Base-by-base conservation (phyloP, 1,140 invertebrate genomes). In the Drosophila ogumai region DNA sequence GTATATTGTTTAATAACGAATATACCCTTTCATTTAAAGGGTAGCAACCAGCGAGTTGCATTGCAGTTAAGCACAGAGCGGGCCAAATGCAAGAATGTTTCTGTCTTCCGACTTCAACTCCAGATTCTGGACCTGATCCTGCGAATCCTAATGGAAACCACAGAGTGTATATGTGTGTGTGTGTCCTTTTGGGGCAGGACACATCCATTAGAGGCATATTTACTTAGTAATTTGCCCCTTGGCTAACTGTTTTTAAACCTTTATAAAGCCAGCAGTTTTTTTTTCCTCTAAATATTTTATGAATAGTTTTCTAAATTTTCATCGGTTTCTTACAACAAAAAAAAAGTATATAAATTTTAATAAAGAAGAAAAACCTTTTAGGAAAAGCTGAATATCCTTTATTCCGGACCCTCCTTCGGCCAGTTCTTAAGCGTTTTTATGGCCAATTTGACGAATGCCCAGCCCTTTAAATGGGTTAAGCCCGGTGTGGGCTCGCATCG, bases 391-490 rank as follows among this genome's bases (percentile, higher is more conserved):
- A 22, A 34, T 32, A 34, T 32, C 34, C 31, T 34, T 58, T 77
- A 38, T 49, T 54, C n/a, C 43, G 46, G 3, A 41, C 19, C 49
- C 47, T 46, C 49, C 59, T 56, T 72, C 44, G 25, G 49, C 34
- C 75, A 50, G 49, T 63, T 54, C 61, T 68, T 79, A 86, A 86
- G 75, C 79, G 82, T 79, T 86, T 86, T 86, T 86, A 86, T 86
- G 82, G 75, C 66, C 82, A 86, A 86, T 86, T 86, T 86, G 82
- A 86, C 75, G 82, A 86, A 86, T 86, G 82, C 81, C 78, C 74
- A 60, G 31, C 55, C n/a, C 22, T 64, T 64, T 81, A 81, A 86
- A 86, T 86, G 82, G 82, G 82, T 85, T 85, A 85, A 85, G 66
- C 67, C 13, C 44, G 64, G 59, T 74, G 69, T 61, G 73, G 52